These are phyloP conservation scores for Protosalanx chinensis DNA, from an alignment of 2,797 vertebrate genomes.

Conservation along the genomic window DNA sequence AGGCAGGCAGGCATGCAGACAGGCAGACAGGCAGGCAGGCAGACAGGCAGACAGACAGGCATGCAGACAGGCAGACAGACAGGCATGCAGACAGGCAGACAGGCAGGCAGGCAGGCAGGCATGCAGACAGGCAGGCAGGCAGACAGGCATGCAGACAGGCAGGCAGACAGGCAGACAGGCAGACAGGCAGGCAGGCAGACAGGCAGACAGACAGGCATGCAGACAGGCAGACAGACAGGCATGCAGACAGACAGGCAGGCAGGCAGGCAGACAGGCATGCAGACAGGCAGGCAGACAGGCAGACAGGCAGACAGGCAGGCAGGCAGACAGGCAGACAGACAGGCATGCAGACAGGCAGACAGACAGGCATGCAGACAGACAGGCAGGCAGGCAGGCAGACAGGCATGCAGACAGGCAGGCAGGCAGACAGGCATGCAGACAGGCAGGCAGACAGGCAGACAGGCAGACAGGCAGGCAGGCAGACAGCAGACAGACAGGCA, in stretches of 20 bases:
- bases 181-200: not conserved
- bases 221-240: slow-evolving; percentile 8
- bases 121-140: not conserved
- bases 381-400: slow-evolving; percentile 4
- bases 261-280: too few species aligned
- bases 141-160: not conserved
- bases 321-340: not conserved
- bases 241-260: not conserved
- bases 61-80: not conserved
- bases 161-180: not conserved
- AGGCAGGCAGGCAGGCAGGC: not conserved
- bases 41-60: not conserved
- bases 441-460: not conserved
- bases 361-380: too few species aligned
- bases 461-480: not conserved
- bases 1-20: not conserved
- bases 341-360: not conserved
- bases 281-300: not conserved
- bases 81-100: too few species aligned
- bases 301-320: not conserved
- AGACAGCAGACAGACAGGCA: too few species aligned
- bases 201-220: not conserved
- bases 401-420: not conserved
- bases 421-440: not conserved
- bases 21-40: slow-evolving; percentile 11